Evolutionary conservation across 2,888 invertebrate species (phyloP).

Genomic region (Orthosia gothica): DNA sequence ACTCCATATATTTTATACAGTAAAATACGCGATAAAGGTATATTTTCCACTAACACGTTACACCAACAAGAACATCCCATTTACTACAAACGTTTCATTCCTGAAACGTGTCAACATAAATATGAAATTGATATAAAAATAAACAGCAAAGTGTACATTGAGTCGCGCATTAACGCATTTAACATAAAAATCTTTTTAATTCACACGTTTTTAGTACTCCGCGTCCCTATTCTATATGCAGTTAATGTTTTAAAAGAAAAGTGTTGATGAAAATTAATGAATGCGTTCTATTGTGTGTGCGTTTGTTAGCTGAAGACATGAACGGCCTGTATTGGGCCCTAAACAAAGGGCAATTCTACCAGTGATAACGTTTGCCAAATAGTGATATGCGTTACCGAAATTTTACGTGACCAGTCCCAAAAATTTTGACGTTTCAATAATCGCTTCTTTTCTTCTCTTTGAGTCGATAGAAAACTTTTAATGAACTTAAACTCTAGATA

Average conservation of each 20-base stretch:
- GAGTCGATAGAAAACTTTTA: too few species aligned
- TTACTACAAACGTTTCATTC: constrained; percentile 13
- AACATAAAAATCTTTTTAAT: constrained; percentile 79
- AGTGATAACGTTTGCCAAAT: too few species aligned
- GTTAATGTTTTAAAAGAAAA: constrained; percentile 22
- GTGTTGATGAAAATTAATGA: too few species aligned
- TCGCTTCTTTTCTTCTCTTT: not conserved
- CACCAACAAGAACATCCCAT: not conserved
- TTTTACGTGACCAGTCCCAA: not conserved
- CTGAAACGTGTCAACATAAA: constrained; percentile 46
- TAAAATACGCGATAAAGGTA: not conserved
- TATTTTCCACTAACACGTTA: not conserved
- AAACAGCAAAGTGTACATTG: constrained; percentile 62
- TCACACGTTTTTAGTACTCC: constrained; percentile 71
- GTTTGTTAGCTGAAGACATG: not conserved
- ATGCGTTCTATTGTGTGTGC: too few species aligned
- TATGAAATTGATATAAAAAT: constrained; percentile 56
- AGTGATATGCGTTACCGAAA: not conserved
- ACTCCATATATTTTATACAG: too few species aligned
- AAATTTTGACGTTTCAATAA: not conserved
- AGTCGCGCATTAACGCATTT: constrained; percentile 73
- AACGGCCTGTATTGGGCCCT: not conserved
- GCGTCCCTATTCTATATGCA: constrained; percentile 66
- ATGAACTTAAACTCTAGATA: too few species aligned
- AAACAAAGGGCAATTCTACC: not conserved